Evolutionary conservation across 2,113 vertebrate genomes (phyloP).

Genomic region (Nothobranchius kuhntae): DNA sequence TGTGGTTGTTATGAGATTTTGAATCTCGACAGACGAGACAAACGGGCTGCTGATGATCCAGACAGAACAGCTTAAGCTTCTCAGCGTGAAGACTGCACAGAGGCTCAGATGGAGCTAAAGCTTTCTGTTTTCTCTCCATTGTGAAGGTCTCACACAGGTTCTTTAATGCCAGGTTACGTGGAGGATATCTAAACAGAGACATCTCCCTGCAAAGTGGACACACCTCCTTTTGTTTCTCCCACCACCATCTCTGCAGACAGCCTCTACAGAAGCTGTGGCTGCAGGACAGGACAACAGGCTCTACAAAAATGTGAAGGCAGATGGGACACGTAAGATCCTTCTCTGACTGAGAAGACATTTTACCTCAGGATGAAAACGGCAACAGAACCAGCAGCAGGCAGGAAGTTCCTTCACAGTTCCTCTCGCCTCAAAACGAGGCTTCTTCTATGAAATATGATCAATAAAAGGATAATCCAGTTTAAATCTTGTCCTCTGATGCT

Average conservation of each 20-base stretch:
- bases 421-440: too few species aligned
- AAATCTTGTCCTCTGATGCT: neutral
- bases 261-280: neutral
- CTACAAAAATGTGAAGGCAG: neutral
- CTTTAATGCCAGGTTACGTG: neutral
- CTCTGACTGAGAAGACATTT: neutral
- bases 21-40: neutral
- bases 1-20: neutral
- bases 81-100: conserved; percentile 1
- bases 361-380: neutral
- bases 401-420: neutral
- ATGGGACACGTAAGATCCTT: neutral
- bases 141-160: neutral
- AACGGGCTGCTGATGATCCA: neutral
- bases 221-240: neutral
- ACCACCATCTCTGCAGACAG: neutral
- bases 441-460: neutral
- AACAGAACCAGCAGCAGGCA: too few species aligned
- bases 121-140: neutral
- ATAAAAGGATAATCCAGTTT: too few species aligned
- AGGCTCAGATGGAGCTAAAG: neutral
- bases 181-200: neutral
- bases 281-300: neutral
- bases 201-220: neutral
- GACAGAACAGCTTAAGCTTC: conserved; percentile 3